These are phyloP conservation scores for Ctenomys sociabilis DNA, from an alignment of 2,113 vertebrate species.

Conservation along the genomic window DNA sequence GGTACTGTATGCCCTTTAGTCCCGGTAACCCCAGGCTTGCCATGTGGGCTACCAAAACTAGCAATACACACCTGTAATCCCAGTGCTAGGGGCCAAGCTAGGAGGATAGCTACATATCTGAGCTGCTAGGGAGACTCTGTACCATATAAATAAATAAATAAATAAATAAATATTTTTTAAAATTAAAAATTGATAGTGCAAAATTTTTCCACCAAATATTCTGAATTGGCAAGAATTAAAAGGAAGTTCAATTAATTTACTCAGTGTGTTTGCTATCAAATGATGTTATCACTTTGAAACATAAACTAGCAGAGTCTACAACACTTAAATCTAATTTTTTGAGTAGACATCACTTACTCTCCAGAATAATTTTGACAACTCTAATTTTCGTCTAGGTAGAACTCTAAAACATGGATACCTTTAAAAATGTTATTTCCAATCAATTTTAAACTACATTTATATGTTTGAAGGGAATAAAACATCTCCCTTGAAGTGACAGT, in stretches of 20 bases:
- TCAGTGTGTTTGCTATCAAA: neutral
- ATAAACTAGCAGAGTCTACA: neutral
- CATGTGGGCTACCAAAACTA: no score
- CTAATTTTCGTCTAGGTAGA: neutral
- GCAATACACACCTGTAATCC: no score
- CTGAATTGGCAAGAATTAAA: slow-evolving; percentile 51
- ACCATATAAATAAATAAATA: no score
- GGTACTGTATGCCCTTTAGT: no score
- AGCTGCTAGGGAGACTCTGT: no score
- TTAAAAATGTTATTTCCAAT: slow-evolving; percentile 61
- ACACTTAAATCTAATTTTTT: slow-evolving; percentile 21
- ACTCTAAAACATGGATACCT: slow-evolving; percentile 37
- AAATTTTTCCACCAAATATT: neutral
- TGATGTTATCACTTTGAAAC: neutral
- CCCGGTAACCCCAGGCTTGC: no score
- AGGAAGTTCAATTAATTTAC: slow-evolving; percentile 51
- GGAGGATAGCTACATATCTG: no score
- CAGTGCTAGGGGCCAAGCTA: no score
- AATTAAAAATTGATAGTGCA: neutral
- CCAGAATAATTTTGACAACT: slow-evolving; percentile 5
- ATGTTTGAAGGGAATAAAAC: neutral
- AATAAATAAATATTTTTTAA: no score
- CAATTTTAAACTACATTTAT: slow-evolving; percentile 72
- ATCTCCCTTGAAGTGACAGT: slow-evolving; percentile 17
- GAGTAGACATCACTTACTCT: neutral